phyloP scores from a whole-genome alignment of 2,113 vertebrate genomes.

The Chaenocephalus aceratus region DNA sequence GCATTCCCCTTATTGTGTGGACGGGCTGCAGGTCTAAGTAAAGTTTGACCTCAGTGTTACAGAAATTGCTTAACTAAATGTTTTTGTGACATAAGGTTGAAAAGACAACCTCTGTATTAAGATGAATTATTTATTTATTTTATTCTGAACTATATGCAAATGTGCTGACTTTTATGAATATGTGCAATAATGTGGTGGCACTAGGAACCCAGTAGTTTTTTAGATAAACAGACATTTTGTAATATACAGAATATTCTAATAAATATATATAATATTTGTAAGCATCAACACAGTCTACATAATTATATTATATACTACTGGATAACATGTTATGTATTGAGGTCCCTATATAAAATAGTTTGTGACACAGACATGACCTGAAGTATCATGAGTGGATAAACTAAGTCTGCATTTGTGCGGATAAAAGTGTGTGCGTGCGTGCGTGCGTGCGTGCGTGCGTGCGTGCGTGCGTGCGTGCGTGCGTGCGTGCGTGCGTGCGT shows the following conservation, averaged over 20 bases:
- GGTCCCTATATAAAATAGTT: background rate
- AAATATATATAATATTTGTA: background rate
- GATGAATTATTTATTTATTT: constrained; percentile 2
- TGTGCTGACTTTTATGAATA: constrained; percentile 1
- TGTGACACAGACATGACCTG: constrained; percentile 1
- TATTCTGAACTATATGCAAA: background rate
- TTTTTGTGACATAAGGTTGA: background rate
- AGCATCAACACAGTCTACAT: background rate
- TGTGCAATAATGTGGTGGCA: background rate
- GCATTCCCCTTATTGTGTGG: too few relatives aligned
- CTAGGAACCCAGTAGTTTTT: background rate
- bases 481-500: too few relatives aligned
- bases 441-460: too few relatives aligned
- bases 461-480: too few relatives aligned
- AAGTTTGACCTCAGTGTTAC: background rate
- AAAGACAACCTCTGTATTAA: background rate
- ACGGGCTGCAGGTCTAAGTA: background rate
- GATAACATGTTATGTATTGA: background rate
- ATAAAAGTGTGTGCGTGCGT: constrained; percentile 26
- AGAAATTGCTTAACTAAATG: background rate
- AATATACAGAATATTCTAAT: background rate
- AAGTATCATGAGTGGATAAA: constrained; percentile 9
- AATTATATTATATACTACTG: too few relatives aligned
- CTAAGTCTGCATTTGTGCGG: background rate
- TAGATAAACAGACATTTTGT: background rate